Evolutionary conservation across 2,113 vertebrate genomes (phyloP).

Genomic region (Danionella cerebrum): DNA sequence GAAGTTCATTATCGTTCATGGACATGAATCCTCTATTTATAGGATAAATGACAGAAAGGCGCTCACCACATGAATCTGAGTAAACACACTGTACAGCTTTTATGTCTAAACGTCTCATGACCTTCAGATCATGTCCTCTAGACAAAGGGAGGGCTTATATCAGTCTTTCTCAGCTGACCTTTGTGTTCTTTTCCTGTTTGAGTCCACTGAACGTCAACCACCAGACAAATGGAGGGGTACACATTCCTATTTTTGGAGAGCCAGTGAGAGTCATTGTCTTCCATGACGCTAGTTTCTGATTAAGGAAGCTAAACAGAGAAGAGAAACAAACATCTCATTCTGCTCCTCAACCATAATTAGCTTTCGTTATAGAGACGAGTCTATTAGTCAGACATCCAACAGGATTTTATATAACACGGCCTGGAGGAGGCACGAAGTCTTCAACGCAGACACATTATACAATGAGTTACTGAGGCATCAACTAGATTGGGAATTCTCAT

Average conservation of each 20-base stretch:
- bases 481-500: background rate
- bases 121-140: constrained; percentile 23
- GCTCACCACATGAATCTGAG: background rate
- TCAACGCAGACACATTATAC: background rate
- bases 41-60: background rate
- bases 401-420: background rate
- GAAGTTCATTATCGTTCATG: background rate
- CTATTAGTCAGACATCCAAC: constrained; percentile 15
- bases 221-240: constrained; percentile 13
- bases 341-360: constrained; percentile 22
- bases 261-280: background rate
- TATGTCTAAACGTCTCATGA: constrained; percentile 33
- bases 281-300: constrained; percentile 5
- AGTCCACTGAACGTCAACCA: constrained; percentile 23
- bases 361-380: constrained; percentile 11
- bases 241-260: constrained; percentile 8
- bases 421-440: background rate
- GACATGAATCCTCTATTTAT: background rate
- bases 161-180: constrained; percentile 34
- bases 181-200: constrained; percentile 24
- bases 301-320: constrained; percentile 11
- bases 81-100: constrained; percentile 1
- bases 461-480: background rate
- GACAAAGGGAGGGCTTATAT: constrained; percentile 32
- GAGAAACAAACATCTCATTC: constrained; percentile 14